Evolutionary conservation across 2,113 vertebrate species (phyloP).

Genomic region (Phoenicopterus ruber): DNA sequence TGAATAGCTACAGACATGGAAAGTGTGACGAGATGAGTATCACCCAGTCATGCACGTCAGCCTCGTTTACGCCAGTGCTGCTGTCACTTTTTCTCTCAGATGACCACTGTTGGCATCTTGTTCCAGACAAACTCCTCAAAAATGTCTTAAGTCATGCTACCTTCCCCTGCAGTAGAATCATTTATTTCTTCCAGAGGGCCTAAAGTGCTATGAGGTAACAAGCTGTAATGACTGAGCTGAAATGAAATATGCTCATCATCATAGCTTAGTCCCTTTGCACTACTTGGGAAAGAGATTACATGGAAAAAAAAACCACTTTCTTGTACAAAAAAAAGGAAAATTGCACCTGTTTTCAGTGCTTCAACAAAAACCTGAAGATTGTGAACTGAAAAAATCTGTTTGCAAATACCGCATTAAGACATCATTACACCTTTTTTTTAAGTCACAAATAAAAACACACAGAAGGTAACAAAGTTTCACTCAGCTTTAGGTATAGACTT

Average conservation of each 20-base stretch:
- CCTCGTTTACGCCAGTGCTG: not conserved
- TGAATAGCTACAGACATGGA: not conserved
- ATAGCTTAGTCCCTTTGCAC: not conserved
- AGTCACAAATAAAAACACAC: not conserved
- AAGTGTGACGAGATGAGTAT: not conserved
- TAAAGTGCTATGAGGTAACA: not conserved
- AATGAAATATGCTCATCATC: not conserved
- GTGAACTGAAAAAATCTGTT: not conserved
- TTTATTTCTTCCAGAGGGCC: not conserved
- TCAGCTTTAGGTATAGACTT: not conserved
- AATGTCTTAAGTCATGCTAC: not conserved
- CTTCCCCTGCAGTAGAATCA: not conserved
- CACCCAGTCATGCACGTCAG: not conserved
- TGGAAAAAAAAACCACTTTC: not conserved
- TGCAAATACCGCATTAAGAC: not conserved
- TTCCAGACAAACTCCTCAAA: not conserved
- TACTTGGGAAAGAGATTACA: not conserved
- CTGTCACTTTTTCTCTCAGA: not conserved
- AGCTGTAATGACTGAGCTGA: not conserved
- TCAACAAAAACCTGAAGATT: not conserved
- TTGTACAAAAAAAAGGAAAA: not conserved
- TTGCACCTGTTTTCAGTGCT: not conserved
- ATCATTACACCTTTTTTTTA: not conserved
- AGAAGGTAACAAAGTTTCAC: not conserved
- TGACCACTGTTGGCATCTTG: not conserved